Base-by-base conservation (phyloP, 2,888 invertebrate species). In the Corbicula japonica region DNA sequence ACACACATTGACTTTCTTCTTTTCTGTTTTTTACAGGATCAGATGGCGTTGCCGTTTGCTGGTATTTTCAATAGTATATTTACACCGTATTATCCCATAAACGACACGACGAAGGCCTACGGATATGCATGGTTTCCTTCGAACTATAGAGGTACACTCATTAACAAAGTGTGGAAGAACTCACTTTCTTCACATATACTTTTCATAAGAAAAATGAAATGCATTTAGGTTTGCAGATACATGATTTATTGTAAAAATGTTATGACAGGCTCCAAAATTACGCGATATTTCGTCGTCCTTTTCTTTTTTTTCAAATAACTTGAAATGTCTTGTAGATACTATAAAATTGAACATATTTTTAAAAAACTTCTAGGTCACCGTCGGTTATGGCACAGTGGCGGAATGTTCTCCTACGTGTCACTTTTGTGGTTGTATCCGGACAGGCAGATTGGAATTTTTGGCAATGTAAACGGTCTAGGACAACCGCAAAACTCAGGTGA, bases 121-220 rank as follows among this genome's bases (percentile, higher is more conserved):
- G 83, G 83, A 15, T 83, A 68, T 41, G 83, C 63, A 1, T 83
- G 83, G 83, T 76, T 83, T 48, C 72, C 63, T 2, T 62, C 73
- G 5, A 58, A 5, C 0, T 83, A 79, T 41, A 72, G 79, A 70
- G 83, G 83, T 79, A 54, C n/a, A n/a, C n/a, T 18, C n/a, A n/a
- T n/a, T n/a, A n/a, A n/a, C n/a, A n/a, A n/a, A n/a, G n/a, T n/a
- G n/a, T n/a, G n/a, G n/a, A n/a, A n/a, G n/a, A n/a, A n/a, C n/a
- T n/a, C n/a, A n/a, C n/a, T n/a, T n/a, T n/a, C n/a, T n/a, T n/a
- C n/a, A n/a, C 60, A 54, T 23, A 54, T 54, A 54, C 54, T 54
- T n/a, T n/a, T n/a, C n/a, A n/a, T n/a, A n/a, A n/a, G n/a, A n/a
- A n/a, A n/a, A n/a, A n/a, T n/a, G n/a, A n/a, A n/a, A n/a, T n/a